Base-by-base conservation (phyloP, 2,113 vertebrate genomes). In the Zapornia atra region DNA sequence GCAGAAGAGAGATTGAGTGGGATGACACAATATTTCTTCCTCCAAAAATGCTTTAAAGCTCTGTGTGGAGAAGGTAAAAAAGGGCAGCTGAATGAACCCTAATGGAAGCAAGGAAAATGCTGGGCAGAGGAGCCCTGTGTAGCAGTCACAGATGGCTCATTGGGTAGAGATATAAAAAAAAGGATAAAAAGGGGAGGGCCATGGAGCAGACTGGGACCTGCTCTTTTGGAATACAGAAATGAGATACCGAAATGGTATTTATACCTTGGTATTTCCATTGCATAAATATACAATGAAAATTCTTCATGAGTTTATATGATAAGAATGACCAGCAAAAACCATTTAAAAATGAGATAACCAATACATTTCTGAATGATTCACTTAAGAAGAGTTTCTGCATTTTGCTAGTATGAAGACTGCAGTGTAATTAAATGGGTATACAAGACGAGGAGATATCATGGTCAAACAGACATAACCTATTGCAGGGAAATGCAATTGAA, bases 381-480 rank as follows among this genome's bases (percentile, higher is more conserved):
- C 64, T 84, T 56, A 80, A 26, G 31, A 77, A 44, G 26, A 81
- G 16, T 42, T 86, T 72, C 65, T 95, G 31, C 17, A 59, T 90
- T 91, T 92, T 94, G 63, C 15, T 77, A 70, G 22, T 50, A 53
- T 4, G 38, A 83, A 77, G 68, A 50, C 8, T 33, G 72, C 36
- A 82, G 63, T 64, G 63, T 88, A 89, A 94, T 86, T 92, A 93
- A 86, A 70, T 80, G 50, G 12, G 8, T 80, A 26, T 60, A 65
- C 48, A 82, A 84, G 88, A 48, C 1, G 3, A 86, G 57, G 31
- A 80, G 86, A 57, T 94, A 94, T 94, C 85, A 81, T 75, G 76
- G 82, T 86, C 90, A 95, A 86, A 64, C 73, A 96, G 90, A 93
- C 66, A 81, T 46, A 90, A 92, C 61, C 65, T 85, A 61, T 79